Conservation (phyloP, 2,797 vertebrate species). For the Pseudotriccus pelzelni region DNA sequence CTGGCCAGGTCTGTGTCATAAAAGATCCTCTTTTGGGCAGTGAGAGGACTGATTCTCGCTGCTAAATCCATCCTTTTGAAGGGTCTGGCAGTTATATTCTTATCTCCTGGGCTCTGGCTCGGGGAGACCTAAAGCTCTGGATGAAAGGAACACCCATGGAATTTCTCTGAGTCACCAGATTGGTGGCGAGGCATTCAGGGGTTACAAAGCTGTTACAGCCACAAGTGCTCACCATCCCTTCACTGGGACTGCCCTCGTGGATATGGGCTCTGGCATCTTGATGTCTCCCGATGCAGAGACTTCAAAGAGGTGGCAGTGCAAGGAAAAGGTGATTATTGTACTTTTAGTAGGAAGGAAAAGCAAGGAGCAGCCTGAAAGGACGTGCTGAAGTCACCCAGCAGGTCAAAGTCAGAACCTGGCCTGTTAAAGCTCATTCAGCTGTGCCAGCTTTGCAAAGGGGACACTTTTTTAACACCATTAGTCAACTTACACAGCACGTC, state of each 20-base stretch:
- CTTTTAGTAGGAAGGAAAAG: background rate
- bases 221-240: background rate
- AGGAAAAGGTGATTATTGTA: background rate
- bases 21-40: background rate
- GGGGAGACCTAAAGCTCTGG: background rate
- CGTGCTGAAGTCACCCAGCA: background rate
- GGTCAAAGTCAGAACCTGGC: background rate
- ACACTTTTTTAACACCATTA: fast-evolving
- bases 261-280: background rate
- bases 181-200: background rate
- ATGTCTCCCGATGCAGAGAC: background rate
- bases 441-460: background rate
- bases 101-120: background rate
- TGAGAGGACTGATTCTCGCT: background rate
- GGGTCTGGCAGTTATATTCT: background rate
- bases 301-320: background rate
- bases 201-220: background rate
- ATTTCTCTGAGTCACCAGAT: background rate
- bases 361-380: background rate
- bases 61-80: background rate
- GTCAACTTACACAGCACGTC: background rate
- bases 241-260: background rate
- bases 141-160: background rate
- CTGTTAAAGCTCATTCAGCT: background rate
- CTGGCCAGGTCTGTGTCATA: constrained; percentile 78